Percentiles rank a stretch among this genome's conserved stretches.
phyloP scores from a whole-genome alignment of 2,888 invertebrate species.

The Orchesellides sinensis region DNA sequence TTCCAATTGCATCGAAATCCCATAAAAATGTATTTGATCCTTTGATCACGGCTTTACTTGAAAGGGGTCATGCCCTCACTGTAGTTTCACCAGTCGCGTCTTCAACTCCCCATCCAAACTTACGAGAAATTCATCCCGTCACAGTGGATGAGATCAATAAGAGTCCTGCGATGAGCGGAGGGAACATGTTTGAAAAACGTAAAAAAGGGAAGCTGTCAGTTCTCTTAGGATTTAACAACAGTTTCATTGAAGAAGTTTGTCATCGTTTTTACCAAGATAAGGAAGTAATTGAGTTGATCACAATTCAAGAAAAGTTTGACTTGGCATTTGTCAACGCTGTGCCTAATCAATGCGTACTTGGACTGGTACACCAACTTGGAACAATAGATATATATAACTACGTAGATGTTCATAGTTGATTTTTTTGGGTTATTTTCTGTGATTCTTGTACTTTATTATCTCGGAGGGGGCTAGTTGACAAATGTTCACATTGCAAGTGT shows the following conservation, averaged over 20 bases:
- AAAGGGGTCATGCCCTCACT: conserved; percentile 75
- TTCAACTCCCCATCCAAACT: conserved; percentile 77
- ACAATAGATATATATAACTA: too few relatives aligned
- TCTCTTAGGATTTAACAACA: neutral
- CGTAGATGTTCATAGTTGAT: conserved; percentile 47
- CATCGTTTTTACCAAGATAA: conserved; percentile 45
- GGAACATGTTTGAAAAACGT: conserved; percentile 57
- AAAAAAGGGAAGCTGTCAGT: conserved; percentile 23
- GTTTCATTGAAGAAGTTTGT: conserved; percentile 46
- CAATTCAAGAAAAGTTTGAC: conserved; percentile 69
- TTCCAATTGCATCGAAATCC: conserved; percentile 67
- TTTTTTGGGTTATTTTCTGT: conserved; percentile 45
- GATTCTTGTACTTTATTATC: too few relatives aligned
- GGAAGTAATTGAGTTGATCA: conserved; percentile 46
- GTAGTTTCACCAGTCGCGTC: conserved; percentile 75
- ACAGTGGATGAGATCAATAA: conserved; percentile 44
- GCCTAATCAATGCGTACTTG: conserved; percentile 78
- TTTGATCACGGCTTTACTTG: conserved; percentile 72
- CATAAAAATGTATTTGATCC: conserved; percentile 78
- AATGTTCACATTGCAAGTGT: neutral
- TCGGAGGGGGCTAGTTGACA: too few relatives aligned
- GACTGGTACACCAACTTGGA: conserved; percentile 31
- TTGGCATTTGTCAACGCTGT: conserved; percentile 76
- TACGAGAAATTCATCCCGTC: conserved; percentile 67
- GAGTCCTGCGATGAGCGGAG: conserved; percentile 6